These are phyloP conservation scores for Corythornis vintsioides DNA, from an alignment of 2,113 vertebrate species.

Conservation along the genomic window DNA sequence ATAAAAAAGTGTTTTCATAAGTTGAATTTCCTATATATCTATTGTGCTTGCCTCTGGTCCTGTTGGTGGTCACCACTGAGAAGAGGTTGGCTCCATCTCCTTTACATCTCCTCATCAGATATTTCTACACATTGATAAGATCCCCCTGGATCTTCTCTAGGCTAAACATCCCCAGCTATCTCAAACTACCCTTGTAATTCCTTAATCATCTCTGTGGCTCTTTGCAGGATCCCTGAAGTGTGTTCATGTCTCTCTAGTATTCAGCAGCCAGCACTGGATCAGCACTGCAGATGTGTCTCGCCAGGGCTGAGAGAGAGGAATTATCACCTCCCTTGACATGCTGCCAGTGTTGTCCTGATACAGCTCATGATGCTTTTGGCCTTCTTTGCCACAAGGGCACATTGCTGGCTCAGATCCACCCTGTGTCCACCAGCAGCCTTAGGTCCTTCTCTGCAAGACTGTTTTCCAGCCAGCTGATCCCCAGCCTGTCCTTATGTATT, in stretches of 20 bases:
- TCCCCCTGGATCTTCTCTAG: background rate
- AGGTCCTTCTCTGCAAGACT: background rate
- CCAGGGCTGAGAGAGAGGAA: background rate
- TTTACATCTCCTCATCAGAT: background rate
- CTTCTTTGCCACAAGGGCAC: background rate
- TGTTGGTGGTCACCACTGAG: background rate
- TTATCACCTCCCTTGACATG: background rate
- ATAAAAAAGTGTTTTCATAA: background rate
- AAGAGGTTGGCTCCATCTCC: background rate
- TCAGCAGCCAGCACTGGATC: background rate
- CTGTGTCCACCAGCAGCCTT: background rate
- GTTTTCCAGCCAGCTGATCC: background rate
- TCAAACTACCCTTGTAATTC: background rate
- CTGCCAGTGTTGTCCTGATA: background rate
- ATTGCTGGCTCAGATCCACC: background rate
- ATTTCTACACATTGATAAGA: background rate
- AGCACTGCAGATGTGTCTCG: background rate
- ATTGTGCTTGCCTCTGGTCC: background rate
- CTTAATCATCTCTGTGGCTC: background rate
- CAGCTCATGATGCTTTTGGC: background rate
- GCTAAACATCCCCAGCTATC: background rate
- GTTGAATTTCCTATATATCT: background rate
- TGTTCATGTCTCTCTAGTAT: background rate
- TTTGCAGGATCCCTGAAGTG: fast-evolving
- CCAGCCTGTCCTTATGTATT: background rate